Percentiles rank a stretch among this genome's conserved stretches.
Conservation (phyloP, 1,140 invertebrate genomes). For the Aricia agestis region DNA sequence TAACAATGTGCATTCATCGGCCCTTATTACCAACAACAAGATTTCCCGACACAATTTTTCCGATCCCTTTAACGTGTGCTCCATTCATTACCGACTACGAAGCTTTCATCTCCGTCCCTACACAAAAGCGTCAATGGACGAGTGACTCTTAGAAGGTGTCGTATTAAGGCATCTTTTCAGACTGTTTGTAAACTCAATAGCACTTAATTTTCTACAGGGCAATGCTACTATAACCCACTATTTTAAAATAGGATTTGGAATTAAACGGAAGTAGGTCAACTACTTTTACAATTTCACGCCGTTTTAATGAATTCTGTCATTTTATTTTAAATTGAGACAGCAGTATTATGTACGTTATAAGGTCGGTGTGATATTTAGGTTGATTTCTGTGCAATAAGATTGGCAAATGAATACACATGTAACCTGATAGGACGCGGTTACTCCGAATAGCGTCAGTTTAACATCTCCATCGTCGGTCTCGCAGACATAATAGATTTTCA, state of each 20-base stretch:
- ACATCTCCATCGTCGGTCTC: too few species aligned
- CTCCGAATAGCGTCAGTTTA: too few species aligned
- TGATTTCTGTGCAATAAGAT: too few species aligned
- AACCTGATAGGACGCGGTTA: too few species aligned
- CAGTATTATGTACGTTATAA: too few species aligned
- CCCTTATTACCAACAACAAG: constrained; percentile 18
- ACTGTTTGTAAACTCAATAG: constrained; percentile 58
- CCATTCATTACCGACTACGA: constrained; percentile 30
- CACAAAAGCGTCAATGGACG: constrained; percentile 29
- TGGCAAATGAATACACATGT: too few species aligned
- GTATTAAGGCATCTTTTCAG: constrained; percentile 40
- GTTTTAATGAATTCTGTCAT: neutral
- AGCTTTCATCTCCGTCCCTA: neutral
- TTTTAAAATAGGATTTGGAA: constrained; percentile 1
- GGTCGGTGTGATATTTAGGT: too few species aligned
- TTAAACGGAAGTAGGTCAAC: neutral
- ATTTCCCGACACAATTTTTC: neutral
- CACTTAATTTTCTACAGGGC: constrained; percentile 51
- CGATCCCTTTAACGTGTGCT: neutral
- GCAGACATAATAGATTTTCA: too few species aligned
- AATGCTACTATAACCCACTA: constrained; percentile 35
- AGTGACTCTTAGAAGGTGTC: neutral
- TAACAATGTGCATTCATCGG: constrained; percentile 27
- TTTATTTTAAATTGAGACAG: neutral
- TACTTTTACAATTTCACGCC: neutral